Conservation (phyloP, 35 echinoderm and acorn worm genomes). For the Apostichopus parvimensis region DNA sequence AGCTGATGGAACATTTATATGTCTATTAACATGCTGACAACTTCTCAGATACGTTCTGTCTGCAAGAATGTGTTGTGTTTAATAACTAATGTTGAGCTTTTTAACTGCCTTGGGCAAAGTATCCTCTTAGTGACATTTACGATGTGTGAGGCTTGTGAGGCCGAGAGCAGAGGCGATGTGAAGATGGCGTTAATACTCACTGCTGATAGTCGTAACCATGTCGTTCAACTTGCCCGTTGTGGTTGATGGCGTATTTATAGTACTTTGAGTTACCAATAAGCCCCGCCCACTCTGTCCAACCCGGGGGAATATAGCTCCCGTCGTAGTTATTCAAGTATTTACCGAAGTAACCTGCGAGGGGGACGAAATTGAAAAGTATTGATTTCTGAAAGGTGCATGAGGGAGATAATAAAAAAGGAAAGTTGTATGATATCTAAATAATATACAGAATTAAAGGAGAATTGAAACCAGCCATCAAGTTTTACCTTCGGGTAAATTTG, state of each 20-base stretch:
- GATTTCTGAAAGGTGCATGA: neutral
- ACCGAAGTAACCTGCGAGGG: conserved; percentile 89
- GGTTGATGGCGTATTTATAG: conserved; percentile 91
- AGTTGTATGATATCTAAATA: neutral
- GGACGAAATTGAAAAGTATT: neutral
- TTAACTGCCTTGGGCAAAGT: too few species aligned
- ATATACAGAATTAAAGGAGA: too few species aligned
- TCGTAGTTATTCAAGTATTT: conserved; percentile 98
- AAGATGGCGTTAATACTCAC: conserved; percentile 44
- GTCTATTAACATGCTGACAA: too few species aligned
- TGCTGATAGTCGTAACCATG: conserved; percentile 87
- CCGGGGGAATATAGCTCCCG: conserved; percentile 83
- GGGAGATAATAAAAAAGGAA: neutral
- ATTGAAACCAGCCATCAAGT: too few species aligned
- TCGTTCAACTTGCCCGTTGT: conserved; percentile 75
- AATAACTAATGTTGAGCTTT: too few species aligned
- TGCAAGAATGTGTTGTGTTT: too few species aligned
- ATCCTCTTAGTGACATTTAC: too few species aligned
- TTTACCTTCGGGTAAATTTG: too few species aligned
- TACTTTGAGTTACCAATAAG: conserved; percentile 84
- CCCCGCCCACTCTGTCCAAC: conserved; percentile 93
- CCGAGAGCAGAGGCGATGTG: too few species aligned
- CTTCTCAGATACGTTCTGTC: too few species aligned
- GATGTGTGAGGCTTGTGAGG: too few species aligned
- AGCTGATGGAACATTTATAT: too few species aligned